Percentiles rank a stretch among this genome's conserved stretches.
These are phyloP conservation scores for Heliconius melpomene DNA, from an alignment of 1,140 invertebrate species.

Conservation along the genomic window DNA sequence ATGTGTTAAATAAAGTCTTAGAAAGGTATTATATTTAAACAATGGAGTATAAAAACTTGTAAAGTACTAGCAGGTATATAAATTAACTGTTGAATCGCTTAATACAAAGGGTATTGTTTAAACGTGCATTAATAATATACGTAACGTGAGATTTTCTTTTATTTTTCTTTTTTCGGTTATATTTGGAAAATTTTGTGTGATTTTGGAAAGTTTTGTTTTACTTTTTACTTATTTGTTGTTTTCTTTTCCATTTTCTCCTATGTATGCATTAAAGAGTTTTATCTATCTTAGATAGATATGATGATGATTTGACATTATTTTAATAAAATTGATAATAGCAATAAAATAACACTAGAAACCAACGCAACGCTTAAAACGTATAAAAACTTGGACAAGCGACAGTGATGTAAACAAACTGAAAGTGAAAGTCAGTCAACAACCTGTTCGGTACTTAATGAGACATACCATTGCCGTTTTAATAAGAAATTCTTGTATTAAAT, in stretches of 20 bases:
- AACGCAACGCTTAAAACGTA: not conserved
- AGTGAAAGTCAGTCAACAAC: slow-evolving; percentile 26
- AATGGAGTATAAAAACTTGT: not conserved
- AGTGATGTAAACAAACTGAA: slow-evolving; percentile 23
- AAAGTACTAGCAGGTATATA: not conserved
- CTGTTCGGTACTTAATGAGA: slow-evolving; percentile 12
- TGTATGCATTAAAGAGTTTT: too few relatives aligned
- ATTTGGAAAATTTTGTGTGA: too few relatives aligned
- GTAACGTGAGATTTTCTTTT: too few relatives aligned
- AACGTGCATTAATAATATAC: not conserved
- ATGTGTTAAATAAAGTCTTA: not conserved
- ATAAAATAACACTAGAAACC: not conserved
- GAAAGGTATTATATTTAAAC: not conserved
- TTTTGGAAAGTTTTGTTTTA: too few relatives aligned
- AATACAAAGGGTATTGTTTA: not conserved
- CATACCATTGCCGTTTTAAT: slow-evolving; percentile 13
- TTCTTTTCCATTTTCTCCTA: too few relatives aligned
- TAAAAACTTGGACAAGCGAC: slow-evolving; percentile 17
- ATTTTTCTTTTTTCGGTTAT: too few relatives aligned
- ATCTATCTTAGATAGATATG: too few relatives aligned
- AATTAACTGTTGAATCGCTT: not conserved
- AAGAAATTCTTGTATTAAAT: not conserved
- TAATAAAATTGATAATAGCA: too few relatives aligned
- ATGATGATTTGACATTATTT: too few relatives aligned
- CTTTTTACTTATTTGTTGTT: too few relatives aligned